Conservation (phyloP, 2,113 vertebrate genomes). For the Apteryx mantelli region DNA sequence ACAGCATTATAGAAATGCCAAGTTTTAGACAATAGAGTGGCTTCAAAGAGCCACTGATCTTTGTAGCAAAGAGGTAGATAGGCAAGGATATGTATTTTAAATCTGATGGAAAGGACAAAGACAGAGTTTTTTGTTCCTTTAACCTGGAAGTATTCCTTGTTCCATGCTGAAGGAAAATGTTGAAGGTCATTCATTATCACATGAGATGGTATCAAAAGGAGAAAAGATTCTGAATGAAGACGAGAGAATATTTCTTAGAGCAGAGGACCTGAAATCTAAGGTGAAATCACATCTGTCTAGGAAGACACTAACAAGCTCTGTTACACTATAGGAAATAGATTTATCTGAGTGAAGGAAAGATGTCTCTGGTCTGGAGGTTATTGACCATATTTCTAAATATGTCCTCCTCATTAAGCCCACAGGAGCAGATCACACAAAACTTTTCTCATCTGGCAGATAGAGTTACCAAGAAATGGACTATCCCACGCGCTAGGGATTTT, state of each 20-base stretch:
- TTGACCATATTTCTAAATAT: rapidly evolving
- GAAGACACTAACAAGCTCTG: too few species aligned
- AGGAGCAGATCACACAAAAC: not conserved
- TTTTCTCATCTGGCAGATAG: too few species aligned
- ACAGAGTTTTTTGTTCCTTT: not conserved
- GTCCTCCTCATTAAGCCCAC: too few species aligned
- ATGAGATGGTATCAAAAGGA: not conserved
- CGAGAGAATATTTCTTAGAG: not conserved
- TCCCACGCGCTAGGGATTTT: rapidly evolving
- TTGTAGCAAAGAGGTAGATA: too few species aligned
- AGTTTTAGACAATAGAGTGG: not conserved
- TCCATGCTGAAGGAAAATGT: not conserved
- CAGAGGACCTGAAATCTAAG: too few species aligned
- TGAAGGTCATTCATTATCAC: too few species aligned
- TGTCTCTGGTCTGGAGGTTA: not conserved
- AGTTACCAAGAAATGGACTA: not conserved
- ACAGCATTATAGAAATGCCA: not conserved
- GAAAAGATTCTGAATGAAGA: not conserved
- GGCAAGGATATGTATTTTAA: not conserved
- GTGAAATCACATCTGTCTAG: not conserved
- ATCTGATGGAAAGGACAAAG: not conserved
- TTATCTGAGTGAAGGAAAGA: not conserved
- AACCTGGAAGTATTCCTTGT: not conserved
- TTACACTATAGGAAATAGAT: rapidly evolving
- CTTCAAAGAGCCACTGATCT: not conserved